Conservation (phyloP, 2,797 vertebrate species). For the Scomberomorus guttatus region DNA sequence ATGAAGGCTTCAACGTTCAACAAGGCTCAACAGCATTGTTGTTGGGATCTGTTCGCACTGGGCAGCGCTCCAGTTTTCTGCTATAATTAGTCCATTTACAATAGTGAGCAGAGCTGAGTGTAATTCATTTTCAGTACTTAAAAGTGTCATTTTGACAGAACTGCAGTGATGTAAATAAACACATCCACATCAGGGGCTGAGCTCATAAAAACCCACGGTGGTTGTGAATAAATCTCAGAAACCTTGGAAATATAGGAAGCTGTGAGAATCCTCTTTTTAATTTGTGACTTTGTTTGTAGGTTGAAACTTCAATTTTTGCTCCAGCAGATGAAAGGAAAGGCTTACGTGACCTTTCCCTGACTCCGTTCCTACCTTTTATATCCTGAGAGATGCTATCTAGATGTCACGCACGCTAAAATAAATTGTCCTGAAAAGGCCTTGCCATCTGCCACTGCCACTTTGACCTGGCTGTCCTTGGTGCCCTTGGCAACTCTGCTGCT, state of each 20-base stretch:
- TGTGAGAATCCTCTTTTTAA: neutral
- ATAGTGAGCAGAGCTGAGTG: constrained; percentile 43
- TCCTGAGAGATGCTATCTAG: constrained; percentile 40
- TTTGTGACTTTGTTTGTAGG: constrained; percentile 4
- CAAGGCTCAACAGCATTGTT: constrained; percentile 33
- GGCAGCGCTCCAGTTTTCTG: constrained; percentile 59
- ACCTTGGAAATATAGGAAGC: neutral
- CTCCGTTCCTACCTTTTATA: constrained; percentile 13
- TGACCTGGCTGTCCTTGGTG: constrained; percentile 60
- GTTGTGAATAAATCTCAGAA: neutral
- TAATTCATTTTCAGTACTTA: constrained; percentile 52
- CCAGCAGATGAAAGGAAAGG: constrained; percentile 10
- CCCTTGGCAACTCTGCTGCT: constrained; percentile 39
- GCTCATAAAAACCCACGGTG: constrained; percentile 19
- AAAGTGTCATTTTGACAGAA: constrained; percentile 42
- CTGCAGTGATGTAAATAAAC: constrained; percentile 46
- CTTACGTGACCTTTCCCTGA: constrained; percentile 31
- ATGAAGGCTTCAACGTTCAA: constrained; percentile 45
- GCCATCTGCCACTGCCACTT: constrained; percentile 68
- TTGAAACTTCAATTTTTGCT: constrained; percentile 16
- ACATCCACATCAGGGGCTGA: neutral
- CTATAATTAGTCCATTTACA: constrained; percentile 65
- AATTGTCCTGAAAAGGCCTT: constrained; percentile 47
- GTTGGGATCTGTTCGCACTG: constrained; percentile 28
- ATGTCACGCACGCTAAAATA: constrained; percentile 30